Evolutionary conservation across 2,797 vertebrate genomes (phyloP), one percentile per base, ranked within the genome.

Genomic region (Pipistrellus kuhlii): DNA sequence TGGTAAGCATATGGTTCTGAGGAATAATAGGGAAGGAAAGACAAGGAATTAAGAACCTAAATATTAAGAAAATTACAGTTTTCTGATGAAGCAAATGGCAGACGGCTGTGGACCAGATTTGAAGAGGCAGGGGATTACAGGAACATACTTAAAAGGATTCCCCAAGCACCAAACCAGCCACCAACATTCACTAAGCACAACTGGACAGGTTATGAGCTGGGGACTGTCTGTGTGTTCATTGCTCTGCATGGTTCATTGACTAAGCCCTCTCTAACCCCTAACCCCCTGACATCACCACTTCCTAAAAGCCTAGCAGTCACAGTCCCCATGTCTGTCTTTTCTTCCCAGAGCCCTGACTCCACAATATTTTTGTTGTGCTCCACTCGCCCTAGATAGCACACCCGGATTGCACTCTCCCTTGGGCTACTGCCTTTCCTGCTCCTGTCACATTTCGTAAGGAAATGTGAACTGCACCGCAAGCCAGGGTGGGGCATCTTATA

Each of bases 11-110:
- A 53, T 8, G n/a, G 64, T 81, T 89, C 76, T 89, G 85, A 94
- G 51, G 78, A 88, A 82, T 25, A 72, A 85, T 85, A 73, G n/a
- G 48, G 46, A 92, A 88, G 59, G 53, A 69, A 78, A 85, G 57
- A 41, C 21, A 90, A 88, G 64, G 68, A 69, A 57, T 38, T 7
- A 57, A n/a, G 59, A 83, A 75, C 32, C 55, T 55, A 21, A 73
- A 78, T 55, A 62, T 75, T 92, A 90, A 55, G 38, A 95, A 25
- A 77, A 91, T 23, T 62, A 53, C 0, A 77, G 48, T 35, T 89
- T 88, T 78, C 73, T 53, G 80, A 48, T 59, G 51, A 91, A 51
- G 46, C 38, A 68, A 91, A 80, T 8, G 62, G 57, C 59, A 75
- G 46, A 90, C 51, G 27, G 17, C 20, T 78, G 12, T 1, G 71